A percentile compares a stretch with the other conserved stretches of the same genome.
These are phyloP conservation scores for Coluber constrictor DNA, from an alignment of 2,797 vertebrate genomes.

Conservation along the genomic window DNA sequence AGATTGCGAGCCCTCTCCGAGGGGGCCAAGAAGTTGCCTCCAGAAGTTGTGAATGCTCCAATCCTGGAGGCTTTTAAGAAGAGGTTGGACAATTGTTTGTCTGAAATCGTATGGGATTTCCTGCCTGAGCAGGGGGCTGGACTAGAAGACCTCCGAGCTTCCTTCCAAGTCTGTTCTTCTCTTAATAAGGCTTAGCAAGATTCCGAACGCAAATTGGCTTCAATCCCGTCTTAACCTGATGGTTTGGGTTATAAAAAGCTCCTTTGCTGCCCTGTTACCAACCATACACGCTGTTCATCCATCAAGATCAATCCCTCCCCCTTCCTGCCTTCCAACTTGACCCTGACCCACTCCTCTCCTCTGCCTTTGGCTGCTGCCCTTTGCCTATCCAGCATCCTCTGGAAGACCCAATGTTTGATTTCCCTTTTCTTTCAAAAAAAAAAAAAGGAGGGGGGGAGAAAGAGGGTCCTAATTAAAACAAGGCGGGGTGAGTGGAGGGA, in stretches of 20 bases:
- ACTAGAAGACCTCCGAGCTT: neutral
- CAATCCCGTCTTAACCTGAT: neutral
- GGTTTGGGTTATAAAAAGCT: slow-evolving; percentile 3
- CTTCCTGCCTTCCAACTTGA: neutral
- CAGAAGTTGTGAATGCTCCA: neutral
- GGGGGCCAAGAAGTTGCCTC: neutral
- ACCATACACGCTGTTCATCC: neutral
- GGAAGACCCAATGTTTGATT: neutral
- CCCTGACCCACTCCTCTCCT: neutral
- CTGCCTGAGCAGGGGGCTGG: neutral
- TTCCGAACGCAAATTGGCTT: neutral
- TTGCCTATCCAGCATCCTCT: neutral
- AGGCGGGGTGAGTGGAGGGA: neutral
- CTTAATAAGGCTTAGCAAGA: neutral
- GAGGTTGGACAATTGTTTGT: neutral
- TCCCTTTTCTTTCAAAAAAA: neutral
- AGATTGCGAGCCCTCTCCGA: too few species aligned
- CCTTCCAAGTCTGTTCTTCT: neutral
- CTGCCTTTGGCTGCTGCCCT: neutral
- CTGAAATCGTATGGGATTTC: neutral
- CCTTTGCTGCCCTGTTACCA: neutral
- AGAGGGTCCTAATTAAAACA: neutral
- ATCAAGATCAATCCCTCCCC: neutral
- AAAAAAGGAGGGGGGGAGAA: too few species aligned
- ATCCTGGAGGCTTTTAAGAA: neutral